A percentile compares a stretch with the other conserved stretches of the same genome.
These are phyloP conservation scores for Platalea minor DNA, from an alignment of 2,797 vertebrate species.

Conservation along the genomic window DNA sequence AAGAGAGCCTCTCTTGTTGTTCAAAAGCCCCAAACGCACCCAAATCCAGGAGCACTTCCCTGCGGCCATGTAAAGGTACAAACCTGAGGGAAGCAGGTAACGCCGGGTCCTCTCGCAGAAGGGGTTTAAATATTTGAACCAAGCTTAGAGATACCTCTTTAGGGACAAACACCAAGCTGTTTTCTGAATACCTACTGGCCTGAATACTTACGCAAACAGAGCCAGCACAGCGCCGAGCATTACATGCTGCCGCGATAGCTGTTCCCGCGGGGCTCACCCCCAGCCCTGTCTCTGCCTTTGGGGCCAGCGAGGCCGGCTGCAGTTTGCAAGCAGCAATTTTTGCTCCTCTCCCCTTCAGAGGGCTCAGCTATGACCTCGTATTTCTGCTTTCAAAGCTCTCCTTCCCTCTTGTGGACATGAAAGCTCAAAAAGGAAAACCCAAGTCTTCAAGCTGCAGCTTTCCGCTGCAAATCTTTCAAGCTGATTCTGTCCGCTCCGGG, in stretches of 20 bases:
- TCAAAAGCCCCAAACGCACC: neutral
- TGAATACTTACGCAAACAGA: neutral
- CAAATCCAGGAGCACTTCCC: neutral
- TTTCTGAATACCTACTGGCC: neutral
- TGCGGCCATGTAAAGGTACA: too few species aligned
- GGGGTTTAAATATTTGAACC: neutral
- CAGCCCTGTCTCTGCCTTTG: too few species aligned
- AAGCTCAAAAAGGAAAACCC: neutral
- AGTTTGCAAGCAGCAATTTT: neutral
- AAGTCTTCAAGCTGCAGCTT: neutral
- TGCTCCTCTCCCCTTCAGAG: neutral
- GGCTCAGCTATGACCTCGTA: neutral
- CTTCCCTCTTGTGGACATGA: neutral
- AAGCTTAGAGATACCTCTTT: neutral
- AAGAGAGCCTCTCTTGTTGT: neutral
- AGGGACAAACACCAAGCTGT: too few species aligned
- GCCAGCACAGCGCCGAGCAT: neutral
- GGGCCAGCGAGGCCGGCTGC: neutral
- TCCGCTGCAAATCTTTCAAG: neutral
- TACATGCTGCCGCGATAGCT: neutral
- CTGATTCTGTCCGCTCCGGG: neutral
- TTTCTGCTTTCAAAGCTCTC: neutral
- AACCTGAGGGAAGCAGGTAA: neutral
- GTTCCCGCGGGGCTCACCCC: rapidly evolving
- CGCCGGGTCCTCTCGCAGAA: neutral